Base-by-base conservation (phyloP, 2,888 invertebrate species). In the Mesopsocus fuscifrons region DNA sequence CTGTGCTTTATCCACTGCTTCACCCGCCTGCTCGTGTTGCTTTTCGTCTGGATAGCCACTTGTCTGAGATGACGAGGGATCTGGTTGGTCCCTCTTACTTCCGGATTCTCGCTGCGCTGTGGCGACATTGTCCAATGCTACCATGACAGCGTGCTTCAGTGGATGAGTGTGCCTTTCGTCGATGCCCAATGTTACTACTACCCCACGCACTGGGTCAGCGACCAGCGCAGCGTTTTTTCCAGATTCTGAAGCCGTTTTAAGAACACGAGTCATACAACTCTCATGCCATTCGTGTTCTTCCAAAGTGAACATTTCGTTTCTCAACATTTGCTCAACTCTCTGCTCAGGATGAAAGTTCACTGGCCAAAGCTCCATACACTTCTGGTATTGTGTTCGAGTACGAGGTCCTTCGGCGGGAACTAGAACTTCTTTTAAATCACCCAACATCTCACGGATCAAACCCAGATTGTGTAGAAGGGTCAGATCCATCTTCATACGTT, bases 51-150 rank as follows among this genome's bases (percentile, higher is more conserved):
- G 51, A 51, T 44, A 42, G 45, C n/a, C 51, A n/a, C n/a, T n/a
- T n/a, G n/a, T n/a, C n/a, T n/a, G n/a, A n/a, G n/a, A n/a, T 54
- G 50, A 49, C 9, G 47, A 47, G 1, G 17, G 32, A 22, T 52
- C 41, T 1, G 42, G 44, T 16, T 34, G 47, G 13, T 58, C 48
- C 75, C 76, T 84, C 1, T 71, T 75, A 1, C 87, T 87, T 1
- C 83, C 84, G 34, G 76, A 73, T n/a, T 26, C 26, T 9, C 26
- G 26, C 62, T 91, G 91, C 3, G 75, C 71, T 53, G 67, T 70
- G 0, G 94, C 87, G 2, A 94, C 83, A 51, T 78, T 68, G 59
- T 92, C 91, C 44, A 92, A 69, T 8, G 79, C 80, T 26, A 85
- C 62, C 83, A 94, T 89, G 0, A 75, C 65, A 3, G 85, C 74